Evolutionary conservation across 2,797 vertebrate genomes (phyloP), one percentile per base, ranked within the genome.

Genomic region (Microctenopoma lineatum): DNA sequence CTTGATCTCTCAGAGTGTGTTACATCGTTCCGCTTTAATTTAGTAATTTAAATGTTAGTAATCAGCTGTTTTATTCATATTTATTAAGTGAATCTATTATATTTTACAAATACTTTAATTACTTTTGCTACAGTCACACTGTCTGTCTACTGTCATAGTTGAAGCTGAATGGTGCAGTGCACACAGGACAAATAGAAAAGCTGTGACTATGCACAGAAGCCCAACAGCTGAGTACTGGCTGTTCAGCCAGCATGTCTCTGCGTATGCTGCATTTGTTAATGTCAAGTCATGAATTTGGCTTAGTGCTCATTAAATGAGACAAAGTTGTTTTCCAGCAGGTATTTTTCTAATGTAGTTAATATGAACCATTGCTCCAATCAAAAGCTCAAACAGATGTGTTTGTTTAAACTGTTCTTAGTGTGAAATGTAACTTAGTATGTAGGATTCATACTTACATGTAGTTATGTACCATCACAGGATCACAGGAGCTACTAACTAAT

Each of bases 151-250:
- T 13, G 2, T 27, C 11, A 26, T 56, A 60, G 27, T 62, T 58
- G 7, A 21, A 67, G n/a, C 3, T 60, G 39, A 65, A 15, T 62
- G 41, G 68, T 58, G 46, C 32, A 65, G 61, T 83, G 68, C 68
- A 55, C 63, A 50, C 44, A 51, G 39, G 54, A 62, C 56, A 39
- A 56, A 67, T 42, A 59, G 15, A 71, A 67, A 52, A 15, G 47
- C 18, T 66, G 69, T 54, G 70, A 63, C 16, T 60, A 11, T 60
- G 46, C 13, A 70, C 45, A 68, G 12, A 41, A 45, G 9, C 11
- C 32, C 6, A 15, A 29, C 46, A 38, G 34, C 26, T 59, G 38
- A 60, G 39, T 7, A 32, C 29, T 6, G 42, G 32, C 50, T 65
- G 62, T 71, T 59, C 7, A 46, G 51, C 32, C 44, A 50, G 25